Evolutionary conservation across 2,888 invertebrate species (phyloP), one percentile per base, ranked within the genome.

Genomic region (Erebia epiphron): DNA sequence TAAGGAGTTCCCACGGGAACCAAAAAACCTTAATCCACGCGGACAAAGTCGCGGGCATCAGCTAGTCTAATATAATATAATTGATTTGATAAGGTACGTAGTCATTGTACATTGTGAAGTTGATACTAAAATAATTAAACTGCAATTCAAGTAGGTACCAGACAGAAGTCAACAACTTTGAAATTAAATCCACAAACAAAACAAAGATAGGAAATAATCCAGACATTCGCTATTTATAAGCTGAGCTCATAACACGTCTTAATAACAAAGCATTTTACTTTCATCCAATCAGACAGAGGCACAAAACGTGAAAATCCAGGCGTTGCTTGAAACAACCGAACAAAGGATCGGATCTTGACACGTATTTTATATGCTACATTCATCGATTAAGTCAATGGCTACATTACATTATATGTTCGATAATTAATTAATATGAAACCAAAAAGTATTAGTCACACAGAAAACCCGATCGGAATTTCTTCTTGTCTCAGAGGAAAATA

Each of bases 211-310:
- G 46, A 62, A 62, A 46, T 49, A 8, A 8, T 60, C 41, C 41
- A 60, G 60, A 60, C 60, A 16, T 41, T 11, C 60, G 41, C 41
- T 60, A 60, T 60, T 60, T 21, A 62, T 21, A 46, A 62, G 21
- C 62, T 9, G 21, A 62, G 14, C 49, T 62, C 62, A 61, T 61
- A 43, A 61, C 16, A 60, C 41, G 46, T 61, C 18, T 18, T 41
- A 43, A 21, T 21, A 49, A 62, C 21, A 62, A 62, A 62, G 46
- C 21, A 21, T 62, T 61, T 41, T 10, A 62, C 46, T 46, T 14
- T 18, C 14, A 46, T 21, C 14, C 49, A 49, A 62, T 46, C 9
- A 21, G 18, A 62, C 49, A 62, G 49, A 49, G 62, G 43, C 18
- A 14, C 46, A 21, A 46, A 21, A 61, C 18, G n/a, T 46, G 49